Evolutionary conservation across 2,888 invertebrate species (phyloP).

Genomic region (Hypena proboscidalis): DNA sequence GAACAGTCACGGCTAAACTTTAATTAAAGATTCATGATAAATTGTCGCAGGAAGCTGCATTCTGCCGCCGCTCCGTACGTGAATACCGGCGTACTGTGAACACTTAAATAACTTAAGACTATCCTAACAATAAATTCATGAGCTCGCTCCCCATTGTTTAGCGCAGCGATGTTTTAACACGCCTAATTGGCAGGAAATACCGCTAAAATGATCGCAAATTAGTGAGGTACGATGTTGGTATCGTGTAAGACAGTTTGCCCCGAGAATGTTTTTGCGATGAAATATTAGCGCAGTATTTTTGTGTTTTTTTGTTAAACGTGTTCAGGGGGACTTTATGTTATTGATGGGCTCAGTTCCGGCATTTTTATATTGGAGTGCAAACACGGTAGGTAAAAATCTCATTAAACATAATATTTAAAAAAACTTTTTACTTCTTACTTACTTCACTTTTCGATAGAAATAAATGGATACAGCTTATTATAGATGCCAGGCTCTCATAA

Average conservation of each 20-base stretch:
- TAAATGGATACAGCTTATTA: too few species aligned
- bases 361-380: too few species aligned
- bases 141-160: slow-evolving; percentile 71
- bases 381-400: too few species aligned
- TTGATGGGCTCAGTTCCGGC: too few species aligned
- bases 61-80: slow-evolving; percentile 74
- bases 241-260: slow-evolving; percentile 1
- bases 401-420: too few species aligned
- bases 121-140: slow-evolving; percentile 82
- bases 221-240: slow-evolving; percentile 49
- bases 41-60: slow-evolving; percentile 83
- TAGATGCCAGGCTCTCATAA: too few species aligned
- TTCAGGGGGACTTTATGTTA: too few species aligned
- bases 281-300: too few species aligned
- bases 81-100: slow-evolving; percentile 74
- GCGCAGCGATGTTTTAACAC: slow-evolving; percentile 64
- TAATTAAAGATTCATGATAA: slow-evolving; percentile 86
- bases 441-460: too few species aligned
- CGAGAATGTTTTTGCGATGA: not conserved
- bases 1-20: slow-evolving; percentile 79
- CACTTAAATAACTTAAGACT: slow-evolving; percentile 82
- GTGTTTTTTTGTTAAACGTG: too few species aligned
- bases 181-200: slow-evolving; percentile 80
- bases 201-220: slow-evolving; percentile 72
- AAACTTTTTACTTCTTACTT: too few species aligned